These are phyloP conservation scores for Dasyprocta punctata DNA, from an alignment of 2,113 vertebrate genomes.

Conservation along the genomic window DNA sequence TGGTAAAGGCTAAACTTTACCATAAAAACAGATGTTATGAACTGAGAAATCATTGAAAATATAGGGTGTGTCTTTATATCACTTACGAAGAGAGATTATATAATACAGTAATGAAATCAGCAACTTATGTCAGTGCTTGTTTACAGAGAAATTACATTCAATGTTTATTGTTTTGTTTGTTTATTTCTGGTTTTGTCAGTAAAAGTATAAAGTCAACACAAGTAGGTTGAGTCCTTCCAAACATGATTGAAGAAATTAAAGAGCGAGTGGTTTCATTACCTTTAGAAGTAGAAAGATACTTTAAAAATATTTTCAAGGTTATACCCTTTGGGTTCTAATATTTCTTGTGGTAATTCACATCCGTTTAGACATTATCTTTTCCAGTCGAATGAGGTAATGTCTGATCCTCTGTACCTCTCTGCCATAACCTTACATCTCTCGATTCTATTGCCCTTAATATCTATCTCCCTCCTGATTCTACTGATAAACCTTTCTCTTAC, in stretches of 20 bases:
- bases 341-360: constrained; percentile 61
- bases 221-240: not conserved
- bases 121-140: not conserved
- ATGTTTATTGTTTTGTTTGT: not conserved
- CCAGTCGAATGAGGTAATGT: constrained; percentile 21
- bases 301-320: constrained; percentile 78
- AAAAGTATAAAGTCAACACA: not conserved
- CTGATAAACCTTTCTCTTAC: not conserved
- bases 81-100: not conserved
- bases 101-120: not conserved
- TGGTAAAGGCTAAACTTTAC: constrained; percentile 71
- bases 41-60: constrained; percentile 68
- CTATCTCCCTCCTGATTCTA: not conserved
- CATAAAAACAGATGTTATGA: constrained; percentile 80
- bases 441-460: not conserved
- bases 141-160: not conserved
- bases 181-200: not conserved
- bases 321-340: constrained; percentile 49
- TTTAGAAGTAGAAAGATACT: constrained; percentile 11
- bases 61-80: constrained; percentile 32
- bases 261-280: not conserved
- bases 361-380: not conserved
- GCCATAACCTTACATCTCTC: not conserved
- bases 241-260: not conserved
- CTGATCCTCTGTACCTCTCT: not conserved